Conservation (phyloP, 1,140 invertebrate species). For the Drosophila eugracilis region DNA sequence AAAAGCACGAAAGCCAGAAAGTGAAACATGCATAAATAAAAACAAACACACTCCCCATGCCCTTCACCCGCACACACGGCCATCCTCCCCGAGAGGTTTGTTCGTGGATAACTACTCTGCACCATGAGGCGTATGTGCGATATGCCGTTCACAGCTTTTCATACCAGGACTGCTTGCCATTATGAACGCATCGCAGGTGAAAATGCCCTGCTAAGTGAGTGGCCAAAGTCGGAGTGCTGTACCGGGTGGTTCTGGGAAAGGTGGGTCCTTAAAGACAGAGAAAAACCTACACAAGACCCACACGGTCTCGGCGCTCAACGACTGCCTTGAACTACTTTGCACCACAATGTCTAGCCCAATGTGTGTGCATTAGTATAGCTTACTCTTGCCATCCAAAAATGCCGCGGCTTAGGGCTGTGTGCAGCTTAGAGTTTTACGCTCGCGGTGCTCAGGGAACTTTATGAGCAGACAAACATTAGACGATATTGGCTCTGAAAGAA, state of each 20-base stretch:
- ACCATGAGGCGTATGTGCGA: slow-evolving; percentile 51
- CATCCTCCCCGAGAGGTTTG: slow-evolving; percentile 4
- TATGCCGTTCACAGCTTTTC: slow-evolving; percentile 19
- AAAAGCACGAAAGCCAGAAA: slow-evolving; percentile 33
- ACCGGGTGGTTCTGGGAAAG: slow-evolving; percentile 1
- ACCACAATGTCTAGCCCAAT: slow-evolving; percentile 46
- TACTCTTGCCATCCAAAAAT: slow-evolving; percentile 14
- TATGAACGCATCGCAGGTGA: slow-evolving; percentile 41
- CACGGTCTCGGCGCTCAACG: slow-evolving; percentile 6
- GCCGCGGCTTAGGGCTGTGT: neutral
- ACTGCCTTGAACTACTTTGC: slow-evolving; percentile 55
- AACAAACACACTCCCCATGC: slow-evolving; percentile 27
- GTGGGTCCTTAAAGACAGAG: neutral
- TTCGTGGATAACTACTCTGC: slow-evolving; percentile 23
- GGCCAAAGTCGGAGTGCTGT: slow-evolving; percentile 4
- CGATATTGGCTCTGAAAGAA: too few species aligned
- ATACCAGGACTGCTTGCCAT: slow-evolving; percentile 38
- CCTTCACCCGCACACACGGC: neutral
- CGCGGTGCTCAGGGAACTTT: neutral
- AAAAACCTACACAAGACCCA: slow-evolving; percentile 15
- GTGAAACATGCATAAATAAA: slow-evolving; percentile 41
- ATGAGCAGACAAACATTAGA: too few species aligned
- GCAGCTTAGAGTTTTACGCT: neutral
- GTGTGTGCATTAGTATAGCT: slow-evolving; percentile 38
- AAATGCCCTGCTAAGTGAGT: slow-evolving; percentile 41